Conservation (phyloP, 2,797 vertebrate species). For the Clarias laeviceps region DNA sequence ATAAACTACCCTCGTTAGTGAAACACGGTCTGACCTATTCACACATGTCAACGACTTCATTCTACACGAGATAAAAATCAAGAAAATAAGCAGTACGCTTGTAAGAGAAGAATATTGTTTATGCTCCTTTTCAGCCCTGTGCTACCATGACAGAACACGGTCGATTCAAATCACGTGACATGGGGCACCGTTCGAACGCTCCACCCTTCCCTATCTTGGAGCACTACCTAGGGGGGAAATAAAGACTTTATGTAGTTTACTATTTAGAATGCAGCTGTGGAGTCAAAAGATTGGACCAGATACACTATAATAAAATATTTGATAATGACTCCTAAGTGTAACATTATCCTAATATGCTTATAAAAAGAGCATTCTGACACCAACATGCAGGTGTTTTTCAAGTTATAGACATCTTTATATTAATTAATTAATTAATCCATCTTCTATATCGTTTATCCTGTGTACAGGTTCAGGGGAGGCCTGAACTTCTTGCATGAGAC, state of each 20-base stretch:
- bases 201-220: not conserved
- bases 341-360: not conserved
- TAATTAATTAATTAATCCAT: too few relatives aligned
- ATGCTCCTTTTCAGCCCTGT: conserved; percentile 36
- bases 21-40: not conserved
- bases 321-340: not conserved
- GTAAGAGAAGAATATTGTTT: conserved; percentile 21
- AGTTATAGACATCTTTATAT: not conserved
- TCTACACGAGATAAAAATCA: not conserved
- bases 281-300: not conserved
- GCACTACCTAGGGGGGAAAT: not conserved
- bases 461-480: too few relatives aligned
- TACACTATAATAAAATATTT: not conserved
- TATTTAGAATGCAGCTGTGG: not conserved
- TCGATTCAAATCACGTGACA: conserved; percentile 45
- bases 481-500: too few relatives aligned
- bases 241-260: not conserved
- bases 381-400: not conserved
- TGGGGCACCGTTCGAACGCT: not conserved
- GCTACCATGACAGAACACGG: conserved; percentile 45
- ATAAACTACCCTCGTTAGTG: not conserved
- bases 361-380: not conserved
- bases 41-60: conserved; percentile 7
- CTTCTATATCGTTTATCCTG: too few relatives aligned
- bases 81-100: not conserved